These are phyloP conservation scores for Heliconius nattereri DNA, from an alignment of 1,140 invertebrate genomes.

Conservation along the genomic window DNA sequence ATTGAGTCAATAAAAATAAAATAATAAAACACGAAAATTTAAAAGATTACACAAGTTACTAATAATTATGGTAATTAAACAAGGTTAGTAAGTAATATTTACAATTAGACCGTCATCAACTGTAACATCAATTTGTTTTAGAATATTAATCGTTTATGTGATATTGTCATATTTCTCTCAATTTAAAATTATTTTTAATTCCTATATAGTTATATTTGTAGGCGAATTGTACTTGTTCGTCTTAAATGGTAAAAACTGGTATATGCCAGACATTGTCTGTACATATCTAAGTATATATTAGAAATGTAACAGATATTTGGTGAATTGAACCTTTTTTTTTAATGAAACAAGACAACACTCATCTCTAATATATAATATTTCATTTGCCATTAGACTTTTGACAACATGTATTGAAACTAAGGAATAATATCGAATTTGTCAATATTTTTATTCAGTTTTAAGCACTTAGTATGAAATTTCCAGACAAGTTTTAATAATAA, in stretches of 20 bases:
- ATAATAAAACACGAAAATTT: neutral
- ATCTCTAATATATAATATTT: no score
- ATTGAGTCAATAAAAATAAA: neutral
- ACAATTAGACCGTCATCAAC: constrained; percentile 27
- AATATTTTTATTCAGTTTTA: neutral
- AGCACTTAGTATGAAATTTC: neutral
- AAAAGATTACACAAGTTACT: constrained; percentile 11
- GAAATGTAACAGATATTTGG: no score
- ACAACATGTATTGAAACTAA: neutral
- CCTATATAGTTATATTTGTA: constrained; percentile 20
- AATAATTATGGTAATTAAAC: constrained; percentile 23
- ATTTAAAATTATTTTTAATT: constrained; percentile 25
- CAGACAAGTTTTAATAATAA: neutral
- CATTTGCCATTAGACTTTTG: no score
- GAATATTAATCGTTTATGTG: constrained; percentile 45
- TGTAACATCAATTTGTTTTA: constrained; percentile 48
- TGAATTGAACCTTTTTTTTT: no score
- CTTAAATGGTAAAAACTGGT: neutral
- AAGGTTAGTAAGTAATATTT: constrained; percentile 23
- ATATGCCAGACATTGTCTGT: neutral
- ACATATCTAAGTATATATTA: neutral
- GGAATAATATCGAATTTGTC: neutral
- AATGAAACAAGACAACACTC: no score
- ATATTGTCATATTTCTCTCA: constrained; percentile 54
- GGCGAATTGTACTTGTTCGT: constrained; percentile 7